Conservation (phyloP, 2,888 invertebrate species). For the Reticulitermes lucifugus region DNA sequence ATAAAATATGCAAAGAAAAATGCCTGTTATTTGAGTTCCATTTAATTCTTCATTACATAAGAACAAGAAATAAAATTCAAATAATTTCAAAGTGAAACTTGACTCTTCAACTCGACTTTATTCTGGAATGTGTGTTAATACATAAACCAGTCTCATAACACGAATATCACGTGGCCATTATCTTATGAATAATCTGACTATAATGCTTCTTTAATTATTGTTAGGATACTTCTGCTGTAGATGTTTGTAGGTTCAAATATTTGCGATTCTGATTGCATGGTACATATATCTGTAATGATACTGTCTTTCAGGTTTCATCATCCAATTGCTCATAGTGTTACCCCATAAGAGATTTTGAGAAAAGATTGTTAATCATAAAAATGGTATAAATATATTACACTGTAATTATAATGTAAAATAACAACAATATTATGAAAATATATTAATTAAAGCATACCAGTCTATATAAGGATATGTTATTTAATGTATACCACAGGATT, state of each 20-base stretch:
- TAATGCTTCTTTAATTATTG: constrained; percentile 40
- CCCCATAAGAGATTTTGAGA: constrained; percentile 50
- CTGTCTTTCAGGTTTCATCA: constrained; percentile 50
- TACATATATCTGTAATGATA: constrained; percentile 39
- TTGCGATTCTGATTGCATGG: constrained; percentile 40
- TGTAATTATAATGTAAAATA: constrained; percentile 54
- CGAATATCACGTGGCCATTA: constrained; percentile 40
- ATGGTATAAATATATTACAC: constrained; percentile 51
- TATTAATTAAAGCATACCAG: constrained; percentile 51
- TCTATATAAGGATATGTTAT: constrained; percentile 4
- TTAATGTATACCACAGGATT: no score
- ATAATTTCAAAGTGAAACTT: constrained; percentile 9
- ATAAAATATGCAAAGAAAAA: constrained; percentile 24
- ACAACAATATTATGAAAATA: constrained; percentile 52
- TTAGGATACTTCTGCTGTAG: constrained; percentile 43
- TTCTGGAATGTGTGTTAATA: constrained; percentile 21
- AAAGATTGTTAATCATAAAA: constrained; percentile 53
- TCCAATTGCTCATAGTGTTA: constrained; percentile 51
- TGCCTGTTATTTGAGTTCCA: constrained; percentile 44
- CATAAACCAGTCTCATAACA: neutral
- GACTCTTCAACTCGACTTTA: constrained; percentile 24
- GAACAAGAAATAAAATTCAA: constrained; percentile 19
- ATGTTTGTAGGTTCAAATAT: constrained; percentile 40
- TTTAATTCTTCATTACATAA: constrained; percentile 20
- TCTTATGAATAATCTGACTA: constrained; percentile 29